These are phyloP conservation scores for Ceyx cyanopectus DNA, from an alignment of 2,113 vertebrate species.

Conservation along the genomic window DNA sequence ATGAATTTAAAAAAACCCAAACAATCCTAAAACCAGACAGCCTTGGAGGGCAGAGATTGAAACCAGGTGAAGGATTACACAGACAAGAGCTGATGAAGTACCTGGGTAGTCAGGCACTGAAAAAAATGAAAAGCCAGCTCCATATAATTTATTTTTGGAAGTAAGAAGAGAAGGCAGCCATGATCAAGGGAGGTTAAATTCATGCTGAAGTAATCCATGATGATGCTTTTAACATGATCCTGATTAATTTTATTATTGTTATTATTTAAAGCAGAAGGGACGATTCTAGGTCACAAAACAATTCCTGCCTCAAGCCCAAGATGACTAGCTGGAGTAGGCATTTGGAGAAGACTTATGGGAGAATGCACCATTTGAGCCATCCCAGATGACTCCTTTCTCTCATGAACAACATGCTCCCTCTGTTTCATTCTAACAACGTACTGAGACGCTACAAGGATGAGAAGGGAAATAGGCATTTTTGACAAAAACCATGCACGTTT, in stretches of 20 bases:
- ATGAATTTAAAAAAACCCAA: not conserved
- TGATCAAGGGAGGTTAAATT: conserved; percentile 30
- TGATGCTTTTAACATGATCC: conserved; percentile 12
- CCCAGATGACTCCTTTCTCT: not conserved
- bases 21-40: conserved; percentile 24
- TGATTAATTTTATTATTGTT: conserved; percentile 22
- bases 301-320: conserved; percentile 10
- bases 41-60: conserved; percentile 37
- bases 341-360: not conserved
- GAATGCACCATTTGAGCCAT: not conserved
- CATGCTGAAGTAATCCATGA: not conserved
- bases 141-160: conserved; percentile 47
- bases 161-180: not conserved
- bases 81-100: conserved; percentile 42
- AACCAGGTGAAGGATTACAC: conserved; percentile 43
- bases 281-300: conserved; percentile 13
- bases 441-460: not conserved
- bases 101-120: not conserved
- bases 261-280: conserved; percentile 51
- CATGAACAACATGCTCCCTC: not conserved
- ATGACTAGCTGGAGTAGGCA: not conserved
- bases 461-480: not conserved
- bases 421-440: not conserved
- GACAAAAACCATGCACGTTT: not conserved
- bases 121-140: conserved; percentile 33